A percentile compares a stretch with the other conserved stretches of the same genome.
Conservation (phyloP, 1,140 invertebrate genomes). For the Pseudomyrmex cubaensis region DNA sequence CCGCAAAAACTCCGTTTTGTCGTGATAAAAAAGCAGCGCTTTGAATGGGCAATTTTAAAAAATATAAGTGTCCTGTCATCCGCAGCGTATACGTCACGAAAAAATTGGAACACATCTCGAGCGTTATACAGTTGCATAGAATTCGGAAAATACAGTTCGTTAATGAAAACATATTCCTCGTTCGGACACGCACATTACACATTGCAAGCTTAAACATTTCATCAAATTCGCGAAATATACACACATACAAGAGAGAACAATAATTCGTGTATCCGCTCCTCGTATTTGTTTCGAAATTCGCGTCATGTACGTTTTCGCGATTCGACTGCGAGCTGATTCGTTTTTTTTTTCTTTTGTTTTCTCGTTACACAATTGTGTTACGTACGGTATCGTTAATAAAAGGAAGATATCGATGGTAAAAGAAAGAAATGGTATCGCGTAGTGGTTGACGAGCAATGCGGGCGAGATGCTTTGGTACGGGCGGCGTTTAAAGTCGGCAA, state of each 20-base stretch:
- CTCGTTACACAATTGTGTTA: conserved; percentile 18
- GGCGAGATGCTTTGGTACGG: background rate
- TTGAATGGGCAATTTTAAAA: conserved; percentile 55
- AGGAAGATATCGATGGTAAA: conserved; percentile 1
- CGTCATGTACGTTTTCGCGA: background rate
- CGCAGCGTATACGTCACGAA: conserved; percentile 45
- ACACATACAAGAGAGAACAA: conserved; percentile 18
- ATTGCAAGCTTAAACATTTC: conserved; percentile 30
- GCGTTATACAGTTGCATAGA: conserved; percentile 54
- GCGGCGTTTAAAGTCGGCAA: background rate
- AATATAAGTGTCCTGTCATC: conserved; percentile 60
- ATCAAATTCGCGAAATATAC: conserved; percentile 2
- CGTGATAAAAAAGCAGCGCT: conserved; percentile 22
- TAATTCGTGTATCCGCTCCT: conserved; percentile 9
- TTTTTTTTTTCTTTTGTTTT: background rate
- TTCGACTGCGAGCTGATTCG: background rate
- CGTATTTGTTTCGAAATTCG: conserved; percentile 5
- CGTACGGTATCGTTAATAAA: conserved; percentile 13
- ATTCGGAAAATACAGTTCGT: conserved; percentile 50
- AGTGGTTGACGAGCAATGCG: background rate
- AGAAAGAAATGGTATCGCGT: background rate
- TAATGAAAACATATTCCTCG: conserved; percentile 53
- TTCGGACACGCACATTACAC: background rate
- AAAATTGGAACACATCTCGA: conserved; percentile 57
- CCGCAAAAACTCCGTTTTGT: conserved; percentile 20